Evolutionary conservation across 2,888 invertebrate genomes (phyloP).

Genomic region (Caenorhabditis sp.): DNA sequence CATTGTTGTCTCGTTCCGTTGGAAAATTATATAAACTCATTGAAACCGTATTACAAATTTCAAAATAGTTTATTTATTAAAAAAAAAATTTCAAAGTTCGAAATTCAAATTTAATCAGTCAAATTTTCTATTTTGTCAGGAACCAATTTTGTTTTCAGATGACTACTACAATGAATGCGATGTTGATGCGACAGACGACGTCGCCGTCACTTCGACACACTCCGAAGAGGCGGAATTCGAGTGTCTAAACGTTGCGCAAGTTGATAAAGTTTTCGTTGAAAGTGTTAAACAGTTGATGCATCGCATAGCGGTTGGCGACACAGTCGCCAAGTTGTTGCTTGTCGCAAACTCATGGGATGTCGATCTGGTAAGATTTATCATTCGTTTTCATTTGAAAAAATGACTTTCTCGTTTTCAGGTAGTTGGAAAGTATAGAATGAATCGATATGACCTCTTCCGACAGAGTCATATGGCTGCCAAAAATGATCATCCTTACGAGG

Average conservation of each 20-base stretch:
- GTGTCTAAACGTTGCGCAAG: constrained; percentile 44
- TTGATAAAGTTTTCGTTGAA: constrained; percentile 50
- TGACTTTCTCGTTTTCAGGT: constrained; percentile 13
- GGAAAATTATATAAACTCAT: too few relatives aligned
- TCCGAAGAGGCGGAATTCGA: constrained; percentile 53
- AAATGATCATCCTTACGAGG: constrained; percentile 9
- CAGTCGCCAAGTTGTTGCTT: constrained; percentile 75
- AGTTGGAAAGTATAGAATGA: constrained; percentile 8
- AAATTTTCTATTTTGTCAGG: too few relatives aligned
- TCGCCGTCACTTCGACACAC: constrained; percentile 37
- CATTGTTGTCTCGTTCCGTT: too few relatives aligned
- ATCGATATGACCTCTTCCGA: constrained; percentile 22
- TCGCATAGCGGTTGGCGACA: constrained; percentile 35
- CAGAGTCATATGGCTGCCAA: constrained; percentile 22
- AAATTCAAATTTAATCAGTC: too few relatives aligned
- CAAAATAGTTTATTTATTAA: too few relatives aligned
- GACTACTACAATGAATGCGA: constrained; percentile 54
- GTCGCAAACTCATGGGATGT: constrained; percentile 90
- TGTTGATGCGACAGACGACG: constrained; percentile 38
- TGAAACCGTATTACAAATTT: too few relatives aligned
- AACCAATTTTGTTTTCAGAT: too few relatives aligned
- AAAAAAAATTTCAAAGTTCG: too few relatives aligned
- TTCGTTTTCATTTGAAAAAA: neutral
- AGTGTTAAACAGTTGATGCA: constrained; percentile 32
- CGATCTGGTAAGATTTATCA: constrained; percentile 76